A percentile compares a stretch with the other conserved stretches of the same genome.
These are phyloP conservation scores for Gryon sp. DNA, from an alignment of 1,140 invertebrate species.

Conservation along the genomic window DNA sequence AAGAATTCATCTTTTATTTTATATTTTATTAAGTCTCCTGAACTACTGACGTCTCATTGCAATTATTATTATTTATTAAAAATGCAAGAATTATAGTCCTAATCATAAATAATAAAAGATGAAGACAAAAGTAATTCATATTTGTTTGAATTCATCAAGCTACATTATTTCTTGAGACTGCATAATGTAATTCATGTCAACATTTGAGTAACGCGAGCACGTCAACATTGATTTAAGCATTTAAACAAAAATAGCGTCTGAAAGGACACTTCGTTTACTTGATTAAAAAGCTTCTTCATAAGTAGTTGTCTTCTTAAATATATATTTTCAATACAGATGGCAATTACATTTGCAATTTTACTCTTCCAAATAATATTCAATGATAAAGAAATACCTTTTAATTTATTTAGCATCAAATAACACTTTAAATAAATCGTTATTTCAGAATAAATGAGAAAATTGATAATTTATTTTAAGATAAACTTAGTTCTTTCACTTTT, in stretches of 20 bases:
- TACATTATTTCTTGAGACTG: conserved; percentile 48
- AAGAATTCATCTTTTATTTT: too few relatives aligned
- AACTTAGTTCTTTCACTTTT: too few relatives aligned
- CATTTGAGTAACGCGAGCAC: conserved; percentile 27
- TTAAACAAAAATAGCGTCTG: conserved; percentile 23
- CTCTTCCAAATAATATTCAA: conserved; percentile 8
- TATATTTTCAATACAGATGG: conserved; percentile 20
- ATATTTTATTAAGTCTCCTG: too few relatives aligned
- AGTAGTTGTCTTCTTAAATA: conserved; percentile 39
- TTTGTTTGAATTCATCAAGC: conserved; percentile 47
- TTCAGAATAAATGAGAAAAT: too few relatives aligned
- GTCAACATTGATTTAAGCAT: conserved; percentile 40
- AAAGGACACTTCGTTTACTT: conserved; percentile 18
- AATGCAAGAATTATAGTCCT: too few relatives aligned
- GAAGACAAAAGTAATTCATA: conserved; percentile 37
- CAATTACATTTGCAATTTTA: conserved; percentile 26
- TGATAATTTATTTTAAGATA: too few relatives aligned
- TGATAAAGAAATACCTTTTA: conserved; percentile 15
- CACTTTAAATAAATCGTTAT: too few relatives aligned
- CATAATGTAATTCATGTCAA: conserved; percentile 51
- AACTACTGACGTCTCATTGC: too few relatives aligned
- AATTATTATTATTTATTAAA: too few relatives aligned
- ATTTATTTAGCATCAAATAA: too few relatives aligned
- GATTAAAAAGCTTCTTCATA: conserved; percentile 40
- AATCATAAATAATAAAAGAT: conserved; percentile 44